Evolutionary conservation across 1,140 invertebrate species (phyloP).

Genomic region (Lordiphosa collinella): DNA sequence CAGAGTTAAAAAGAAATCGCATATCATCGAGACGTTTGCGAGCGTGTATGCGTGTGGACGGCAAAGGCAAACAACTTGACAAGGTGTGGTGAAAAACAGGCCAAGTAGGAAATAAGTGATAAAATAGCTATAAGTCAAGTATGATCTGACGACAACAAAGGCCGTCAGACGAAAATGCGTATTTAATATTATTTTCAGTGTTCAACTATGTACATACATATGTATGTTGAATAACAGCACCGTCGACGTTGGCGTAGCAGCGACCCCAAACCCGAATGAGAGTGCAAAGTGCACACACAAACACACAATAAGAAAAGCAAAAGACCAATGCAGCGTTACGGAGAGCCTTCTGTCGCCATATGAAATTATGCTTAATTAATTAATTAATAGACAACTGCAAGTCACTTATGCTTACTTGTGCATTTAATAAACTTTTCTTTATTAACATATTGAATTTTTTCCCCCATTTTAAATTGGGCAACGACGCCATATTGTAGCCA

Average conservation of each 20-base stretch:
- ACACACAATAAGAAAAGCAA: slow-evolving; percentile 35
- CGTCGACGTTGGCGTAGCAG: neutral
- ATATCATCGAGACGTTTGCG: slow-evolving; percentile 20
- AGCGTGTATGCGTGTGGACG: neutral
- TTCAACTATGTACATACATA: neutral
- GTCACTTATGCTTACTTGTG: slow-evolving; percentile 20
- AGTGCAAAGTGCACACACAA: slow-evolving; percentile 43
- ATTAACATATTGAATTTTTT: slow-evolving; percentile 36
- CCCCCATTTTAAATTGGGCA: slow-evolving; percentile 40
- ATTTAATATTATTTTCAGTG: slow-evolving; percentile 18
- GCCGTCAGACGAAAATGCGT: slow-evolving; percentile 26
- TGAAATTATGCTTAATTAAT: slow-evolving; percentile 9
- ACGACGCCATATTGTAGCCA: slow-evolving; percentile 69
- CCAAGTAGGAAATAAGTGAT: slow-evolving; percentile 42
- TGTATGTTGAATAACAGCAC: slow-evolving; percentile 38
- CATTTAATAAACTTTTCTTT: slow-evolving; percentile 22
- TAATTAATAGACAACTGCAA: slow-evolving; percentile 5
- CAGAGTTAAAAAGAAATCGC: slow-evolving; percentile 44
- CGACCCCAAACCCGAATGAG: slow-evolving; percentile 6
- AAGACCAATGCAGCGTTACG: slow-evolving; percentile 39
- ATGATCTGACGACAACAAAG: slow-evolving; percentile 24
- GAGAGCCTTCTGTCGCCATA: slow-evolving; percentile 5
- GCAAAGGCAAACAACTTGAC: slow-evolving; percentile 17
- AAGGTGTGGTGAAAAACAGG: slow-evolving; percentile 16
- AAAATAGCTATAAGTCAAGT: slow-evolving; percentile 35